Conservation (phyloP, 1,140 invertebrate species). For the Drosophila rufa region DNA sequence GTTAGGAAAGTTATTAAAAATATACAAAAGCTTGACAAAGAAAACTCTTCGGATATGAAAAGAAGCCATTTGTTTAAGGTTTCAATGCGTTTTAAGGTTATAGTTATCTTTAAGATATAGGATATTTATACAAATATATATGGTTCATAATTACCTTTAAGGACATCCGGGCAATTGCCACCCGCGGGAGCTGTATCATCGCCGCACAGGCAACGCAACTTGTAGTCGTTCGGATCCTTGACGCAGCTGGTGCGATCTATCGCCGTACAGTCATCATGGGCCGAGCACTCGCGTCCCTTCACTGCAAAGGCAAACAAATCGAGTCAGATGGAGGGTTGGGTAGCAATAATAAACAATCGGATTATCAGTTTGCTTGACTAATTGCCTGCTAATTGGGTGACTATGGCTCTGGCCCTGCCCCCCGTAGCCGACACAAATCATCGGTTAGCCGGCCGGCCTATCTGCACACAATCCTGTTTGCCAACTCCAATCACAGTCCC, state of each 20-base stretch:
- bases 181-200: conserved; percentile 88
- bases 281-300: conserved; percentile 87
- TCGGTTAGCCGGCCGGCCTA: conserved; percentile 6
- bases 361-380: conserved; percentile 30
- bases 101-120: background rate
- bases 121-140: too few relatives aligned
- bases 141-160: conserved; percentile 85
- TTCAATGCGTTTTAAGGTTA: too few relatives aligned
- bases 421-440: conserved; percentile 17
- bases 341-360: background rate
- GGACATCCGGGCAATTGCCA: conserved; percentile 87
- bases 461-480: conserved; percentile 13
- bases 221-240: conserved; percentile 87
- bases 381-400: conserved; percentile 47
- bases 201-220: conserved; percentile 88
- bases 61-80: background rate
- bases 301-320: conserved; percentile 59
- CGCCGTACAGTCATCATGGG: conserved; percentile 87
- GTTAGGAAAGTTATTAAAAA: background rate
- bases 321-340: background rate
- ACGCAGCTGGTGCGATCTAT: conserved; percentile 89
- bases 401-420: background rate
- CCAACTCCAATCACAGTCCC: conserved; percentile 37
- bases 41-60: background rate
- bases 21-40: background rate